Base-by-base conservation (phyloP, 2,113 vertebrate species). In the Laterallus jamaicensis region DNA sequence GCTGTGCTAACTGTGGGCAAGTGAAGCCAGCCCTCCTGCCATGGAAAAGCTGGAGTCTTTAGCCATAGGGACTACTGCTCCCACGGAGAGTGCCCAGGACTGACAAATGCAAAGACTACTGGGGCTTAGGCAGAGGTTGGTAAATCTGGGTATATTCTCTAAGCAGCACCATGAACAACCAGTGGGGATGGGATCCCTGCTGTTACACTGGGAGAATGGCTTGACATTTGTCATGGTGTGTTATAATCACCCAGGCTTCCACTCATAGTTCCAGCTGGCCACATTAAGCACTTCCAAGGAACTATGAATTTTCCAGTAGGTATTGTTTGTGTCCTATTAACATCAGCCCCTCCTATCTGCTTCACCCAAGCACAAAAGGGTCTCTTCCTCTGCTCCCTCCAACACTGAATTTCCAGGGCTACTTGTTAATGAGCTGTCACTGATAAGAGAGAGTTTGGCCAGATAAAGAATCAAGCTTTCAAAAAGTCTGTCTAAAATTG, bases 311-410 rank as follows among this genome's bases (percentile, higher is more conserved):
- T 87, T 64, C 59, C 64, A n/a, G 37, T 21, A 11, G 11, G 19
- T 39, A 47, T 44, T 37, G 15, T 52, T 59, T 40, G 29, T 60
- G 31, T 28, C 26, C 25, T 1, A 1, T 18, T 37, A 66, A 37
- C 24, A 1, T 2, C 76, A 84, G 18, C 31, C 35, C 0, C 0
- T 0, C 19, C 31, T 25, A 29, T 13, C 20, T 0, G 32, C 49
- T 71, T 35, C 55, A 69, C 60, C n/a, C 35, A 5, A 5, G 16
- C 29, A 55, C 10, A n/a, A 19, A 40, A 15, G 32, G 5, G 20
- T 26, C 29, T 42, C 47, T 50, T 39, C 44, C 52, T 49, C 39
- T 0, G 1, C 47, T 49, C 21, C 0, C 42, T 47, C 44, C 15
- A 47, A 31, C 21, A 16, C 54, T 50, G 40, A 19, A 82, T 28